These are phyloP conservation scores for Pseudopodoces humilis DNA, from an alignment of 2,113 vertebrate species.

Conservation along the genomic window DNA sequence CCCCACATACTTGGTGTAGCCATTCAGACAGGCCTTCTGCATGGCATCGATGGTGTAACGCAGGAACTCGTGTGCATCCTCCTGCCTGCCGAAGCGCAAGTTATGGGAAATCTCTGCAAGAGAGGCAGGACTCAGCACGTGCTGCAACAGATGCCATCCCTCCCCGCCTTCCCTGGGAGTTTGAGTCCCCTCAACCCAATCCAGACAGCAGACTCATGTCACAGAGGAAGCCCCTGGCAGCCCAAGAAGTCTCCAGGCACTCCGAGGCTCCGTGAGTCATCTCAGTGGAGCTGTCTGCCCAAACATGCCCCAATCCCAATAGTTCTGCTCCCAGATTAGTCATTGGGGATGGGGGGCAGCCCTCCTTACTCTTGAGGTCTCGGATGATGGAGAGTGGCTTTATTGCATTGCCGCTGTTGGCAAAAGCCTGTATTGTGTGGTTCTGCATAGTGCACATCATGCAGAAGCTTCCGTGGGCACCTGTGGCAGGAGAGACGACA, in stretches of 20 bases:
- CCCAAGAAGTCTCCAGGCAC: background rate
- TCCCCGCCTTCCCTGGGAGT: background rate
- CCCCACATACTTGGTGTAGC: constrained; percentile 84
- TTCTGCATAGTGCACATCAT: constrained; percentile 98
- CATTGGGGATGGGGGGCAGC: background rate
- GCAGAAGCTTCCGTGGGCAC: constrained; percentile 91
- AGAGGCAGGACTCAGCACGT: background rate
- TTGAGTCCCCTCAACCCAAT: background rate
- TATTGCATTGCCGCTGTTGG: constrained; percentile 92
- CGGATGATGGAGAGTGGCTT: constrained; percentile 92
- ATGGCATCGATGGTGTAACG: constrained; percentile 95
- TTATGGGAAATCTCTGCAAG: constrained; percentile 89
- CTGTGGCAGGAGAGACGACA: constrained; percentile 60
- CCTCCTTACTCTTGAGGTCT: constrained; percentile 91
- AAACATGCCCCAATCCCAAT: background rate
- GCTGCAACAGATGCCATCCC: background rate
- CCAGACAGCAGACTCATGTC: background rate
- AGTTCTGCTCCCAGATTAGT: background rate
- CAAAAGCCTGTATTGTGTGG: constrained; percentile 91
- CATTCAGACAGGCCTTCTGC: constrained; percentile 93
- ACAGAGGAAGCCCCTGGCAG: background rate
- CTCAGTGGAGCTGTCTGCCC: background rate
- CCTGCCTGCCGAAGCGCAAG: constrained; percentile 92
- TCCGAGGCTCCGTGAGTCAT: background rate
- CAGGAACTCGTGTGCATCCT: constrained; percentile 95